Evolutionary conservation across 1,140 invertebrate genomes (phyloP).

Genomic region (Popillia japonica): DNA sequence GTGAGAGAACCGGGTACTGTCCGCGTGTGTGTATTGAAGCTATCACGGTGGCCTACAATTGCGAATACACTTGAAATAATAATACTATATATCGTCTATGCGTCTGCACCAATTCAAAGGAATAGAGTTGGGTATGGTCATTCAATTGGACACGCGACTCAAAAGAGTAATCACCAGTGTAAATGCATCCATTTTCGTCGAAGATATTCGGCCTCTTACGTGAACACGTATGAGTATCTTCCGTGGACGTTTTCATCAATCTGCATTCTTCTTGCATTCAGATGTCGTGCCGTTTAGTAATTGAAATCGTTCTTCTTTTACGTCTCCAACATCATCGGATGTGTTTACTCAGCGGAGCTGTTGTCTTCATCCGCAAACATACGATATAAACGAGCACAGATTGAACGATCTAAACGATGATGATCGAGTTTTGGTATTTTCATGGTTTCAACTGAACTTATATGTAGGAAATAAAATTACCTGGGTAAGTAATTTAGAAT

Average conservation of each 20-base stretch:
- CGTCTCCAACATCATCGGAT: constrained; percentile 10
- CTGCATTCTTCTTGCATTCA: constrained; percentile 29
- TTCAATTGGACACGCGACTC: constrained; percentile 50
- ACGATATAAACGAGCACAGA: background rate
- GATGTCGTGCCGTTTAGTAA: constrained; percentile 20
- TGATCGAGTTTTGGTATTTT: constrained; percentile 18
- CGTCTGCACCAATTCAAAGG: constrained; percentile 45
- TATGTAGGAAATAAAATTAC: background rate
- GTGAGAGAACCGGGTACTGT: background rate
- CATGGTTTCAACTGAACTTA: background rate
- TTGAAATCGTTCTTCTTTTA: constrained; percentile 36
- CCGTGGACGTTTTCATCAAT: constrained; percentile 12
- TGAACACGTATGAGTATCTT: constrained; percentile 13
- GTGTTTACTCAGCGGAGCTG: constrained; percentile 25
- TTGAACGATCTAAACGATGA: background rate
- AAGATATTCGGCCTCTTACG: background rate
- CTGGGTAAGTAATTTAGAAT: background rate
- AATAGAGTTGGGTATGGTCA: constrained; percentile 44
- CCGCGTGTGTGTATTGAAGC: background rate
- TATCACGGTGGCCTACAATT: constrained; percentile 44
- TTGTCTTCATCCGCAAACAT: background rate
- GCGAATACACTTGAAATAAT: constrained; percentile 47
- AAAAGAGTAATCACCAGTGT: constrained; percentile 39
- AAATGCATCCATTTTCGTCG: constrained; percentile 28
- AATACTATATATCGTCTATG: constrained; percentile 40